phyloP scores from a whole-genome alignment of 2,113 vertebrate species.

The Forbesichthys papilliferus region DNA sequence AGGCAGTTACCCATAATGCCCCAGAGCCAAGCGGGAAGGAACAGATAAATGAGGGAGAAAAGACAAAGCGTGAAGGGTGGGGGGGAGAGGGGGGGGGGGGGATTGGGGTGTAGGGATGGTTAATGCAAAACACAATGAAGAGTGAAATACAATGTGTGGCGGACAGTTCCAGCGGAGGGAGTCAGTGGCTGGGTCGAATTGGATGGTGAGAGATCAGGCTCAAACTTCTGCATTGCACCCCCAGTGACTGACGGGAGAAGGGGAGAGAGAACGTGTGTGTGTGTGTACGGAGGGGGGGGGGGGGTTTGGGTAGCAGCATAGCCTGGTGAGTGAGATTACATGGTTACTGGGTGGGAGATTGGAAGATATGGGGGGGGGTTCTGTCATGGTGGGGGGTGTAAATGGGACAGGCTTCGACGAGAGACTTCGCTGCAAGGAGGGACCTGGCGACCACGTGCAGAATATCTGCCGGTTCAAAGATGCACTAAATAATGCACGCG shows the following conservation, averaged over 20 bases:
- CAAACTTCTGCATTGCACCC: conserved; percentile 11
- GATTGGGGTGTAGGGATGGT: not conserved
- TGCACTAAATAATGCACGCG: conserved; percentile 76
- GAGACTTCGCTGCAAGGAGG: conserved; percentile 60
- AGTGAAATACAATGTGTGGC: conserved; percentile 17
- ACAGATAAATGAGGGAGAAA: conserved; percentile 35
- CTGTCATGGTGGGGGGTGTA: conserved; percentile 60
- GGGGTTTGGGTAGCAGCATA: not conserved
- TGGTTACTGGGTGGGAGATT: conserved; percentile 53
- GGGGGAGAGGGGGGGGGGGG: conserved; percentile 14
- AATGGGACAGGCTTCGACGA: conserved; percentile 72
- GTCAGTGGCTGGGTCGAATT: conserved; percentile 19
- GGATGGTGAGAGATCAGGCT: conserved; percentile 6
- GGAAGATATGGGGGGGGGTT: conserved; percentile 14
- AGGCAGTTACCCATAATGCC: conserved; percentile 53
- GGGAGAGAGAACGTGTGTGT: not conserved
- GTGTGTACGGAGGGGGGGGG: too few species aligned
- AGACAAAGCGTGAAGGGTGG: conserved; percentile 27
- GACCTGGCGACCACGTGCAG: conserved; percentile 53
- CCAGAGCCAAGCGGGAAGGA: conserved; percentile 31
- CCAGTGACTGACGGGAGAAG: conserved; percentile 23
- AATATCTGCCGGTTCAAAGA: conserved; percentile 77
- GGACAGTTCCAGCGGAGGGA: conserved; percentile 7
- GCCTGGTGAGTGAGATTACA: conserved; percentile 27
- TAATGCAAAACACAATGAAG: conserved; percentile 17